Percentiles rank a stretch among this genome's conserved stretches.
These are phyloP conservation scores for Hormaphis cornu DNA, from an alignment of 1,140 invertebrate species.

Conservation along the genomic window DNA sequence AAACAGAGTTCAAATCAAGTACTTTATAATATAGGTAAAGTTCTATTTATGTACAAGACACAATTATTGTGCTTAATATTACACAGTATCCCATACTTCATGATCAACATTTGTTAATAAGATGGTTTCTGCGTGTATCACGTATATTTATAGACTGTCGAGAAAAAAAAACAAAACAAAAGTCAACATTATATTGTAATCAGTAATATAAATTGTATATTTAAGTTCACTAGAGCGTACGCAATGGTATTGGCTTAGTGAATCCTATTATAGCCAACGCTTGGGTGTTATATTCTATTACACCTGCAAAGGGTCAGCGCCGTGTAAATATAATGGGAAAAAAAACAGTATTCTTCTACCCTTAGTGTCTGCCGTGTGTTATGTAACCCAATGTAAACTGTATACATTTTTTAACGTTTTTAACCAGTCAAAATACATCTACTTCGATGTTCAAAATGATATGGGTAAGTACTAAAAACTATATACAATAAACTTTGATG, in stretches of 20 bases:
- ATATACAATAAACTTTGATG: no score
- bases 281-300: conserved; percentile 30
- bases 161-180: not conserved
- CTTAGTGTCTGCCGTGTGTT: not conserved
- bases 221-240: conserved; percentile 31
- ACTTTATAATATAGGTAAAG: no score
- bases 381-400: conserved; percentile 1
- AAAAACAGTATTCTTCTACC: conserved; percentile 9
- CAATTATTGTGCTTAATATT: no score
- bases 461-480: conserved; percentile 1
- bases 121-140: no score
- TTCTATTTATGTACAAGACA: no score
- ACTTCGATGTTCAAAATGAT: conserved; percentile 2
- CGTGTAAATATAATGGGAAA: conserved; percentile 6
- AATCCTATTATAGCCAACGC: conserved; percentile 30
- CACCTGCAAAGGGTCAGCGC: conserved; percentile 23
- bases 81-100: no score
- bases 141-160: no score
- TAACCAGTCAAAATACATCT: conserved; percentile 1
- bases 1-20: no score
- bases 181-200: conserved; percentile 19
- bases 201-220: conserved; percentile 31
- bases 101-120: no score
- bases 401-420: not conserved
- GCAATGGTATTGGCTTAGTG: conserved; percentile 23